phyloP scores from a whole-genome alignment of 1,140 invertebrate genomes.

The Megalopta genalis region DNA sequence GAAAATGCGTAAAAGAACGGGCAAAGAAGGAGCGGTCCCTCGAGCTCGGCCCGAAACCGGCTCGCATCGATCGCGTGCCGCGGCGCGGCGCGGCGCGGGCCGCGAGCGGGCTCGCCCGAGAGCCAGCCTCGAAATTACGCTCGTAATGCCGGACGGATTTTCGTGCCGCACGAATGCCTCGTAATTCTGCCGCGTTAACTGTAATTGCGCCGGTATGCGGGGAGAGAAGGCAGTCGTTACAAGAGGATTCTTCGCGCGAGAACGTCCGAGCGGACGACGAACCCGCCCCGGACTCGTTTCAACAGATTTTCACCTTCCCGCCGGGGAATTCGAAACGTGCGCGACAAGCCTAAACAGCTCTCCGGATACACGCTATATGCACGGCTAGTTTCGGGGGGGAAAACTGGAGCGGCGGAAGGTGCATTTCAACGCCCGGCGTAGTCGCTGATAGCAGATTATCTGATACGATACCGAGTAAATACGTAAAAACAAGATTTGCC shows the following conservation, averaged over 20 bases:
- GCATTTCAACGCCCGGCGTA: no score
- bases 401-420: no score
- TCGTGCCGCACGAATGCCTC: conserved; percentile 50
- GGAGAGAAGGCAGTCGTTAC: conserved; percentile 12
- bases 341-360: no score
- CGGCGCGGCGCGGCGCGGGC: no score
- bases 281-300: background rate
- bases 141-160: conserved; percentile 44
- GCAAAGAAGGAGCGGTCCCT: background rate
- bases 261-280: background rate
- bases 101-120: background rate
- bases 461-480: no score
- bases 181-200: conserved; percentile 34
- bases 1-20: conserved; percentile 19
- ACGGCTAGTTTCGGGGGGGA: no score
- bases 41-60: background rate
- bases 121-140: conserved; percentile 41
- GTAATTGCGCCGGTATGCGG: conserved; percentile 46
- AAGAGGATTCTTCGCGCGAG: conserved; percentile 5
- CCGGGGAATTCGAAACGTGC: background rate
- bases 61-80: conserved; percentile 34
- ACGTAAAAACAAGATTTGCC: no score
- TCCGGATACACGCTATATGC: no score
- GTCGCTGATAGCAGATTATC: no score
- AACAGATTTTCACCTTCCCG: background rate